Percentiles rank a stretch among this genome's conserved stretches.
Evolutionary conservation across 2,888 invertebrate species (phyloP).

Genomic region (Synanthedon vespiformis): DNA sequence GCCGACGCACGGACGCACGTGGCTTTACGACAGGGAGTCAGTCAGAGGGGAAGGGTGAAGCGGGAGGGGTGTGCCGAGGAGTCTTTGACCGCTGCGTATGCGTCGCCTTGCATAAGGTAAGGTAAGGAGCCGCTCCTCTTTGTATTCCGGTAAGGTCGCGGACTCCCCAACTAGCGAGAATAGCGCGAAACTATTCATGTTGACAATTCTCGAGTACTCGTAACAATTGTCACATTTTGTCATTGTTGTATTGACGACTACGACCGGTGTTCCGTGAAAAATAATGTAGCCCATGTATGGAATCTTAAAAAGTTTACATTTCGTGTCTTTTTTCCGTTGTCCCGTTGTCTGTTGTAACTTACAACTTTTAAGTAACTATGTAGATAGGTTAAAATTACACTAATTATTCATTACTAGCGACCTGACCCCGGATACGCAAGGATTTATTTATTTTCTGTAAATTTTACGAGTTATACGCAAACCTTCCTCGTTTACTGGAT

Average conservation of each 20-base stretch:
- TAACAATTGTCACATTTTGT: constrained; percentile 52
- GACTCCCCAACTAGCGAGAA: constrained; percentile 52
- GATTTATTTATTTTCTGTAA: too few relatives aligned
- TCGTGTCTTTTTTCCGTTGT: too few relatives aligned
- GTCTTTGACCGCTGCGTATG: constrained; percentile 56
- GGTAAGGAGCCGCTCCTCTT: constrained; percentile 28
- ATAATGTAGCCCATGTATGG: background rate
- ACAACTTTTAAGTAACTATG: too few relatives aligned
- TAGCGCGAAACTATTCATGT: constrained; percentile 57
- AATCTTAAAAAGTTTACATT: too few relatives aligned
- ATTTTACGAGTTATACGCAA: too few relatives aligned
- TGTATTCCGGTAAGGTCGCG: constrained; percentile 54
- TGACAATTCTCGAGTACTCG: constrained; percentile 43
- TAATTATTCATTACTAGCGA: too few relatives aligned
- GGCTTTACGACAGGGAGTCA: constrained; percentile 21
- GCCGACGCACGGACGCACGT: constrained; percentile 29
- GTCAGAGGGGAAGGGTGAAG: constrained; percentile 12
- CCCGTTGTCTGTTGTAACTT: too few relatives aligned
- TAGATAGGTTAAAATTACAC: too few relatives aligned
- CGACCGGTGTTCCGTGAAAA: constrained; percentile 27
- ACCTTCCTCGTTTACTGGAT: too few relatives aligned
- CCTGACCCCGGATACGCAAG: too few relatives aligned
- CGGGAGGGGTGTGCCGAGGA: constrained; percentile 20
- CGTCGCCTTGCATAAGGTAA: constrained; percentile 51
- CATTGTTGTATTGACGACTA: constrained; percentile 43